phyloP scores from a whole-genome alignment of 2,797 vertebrate genomes.

The Trachurus trachurus region DNA sequence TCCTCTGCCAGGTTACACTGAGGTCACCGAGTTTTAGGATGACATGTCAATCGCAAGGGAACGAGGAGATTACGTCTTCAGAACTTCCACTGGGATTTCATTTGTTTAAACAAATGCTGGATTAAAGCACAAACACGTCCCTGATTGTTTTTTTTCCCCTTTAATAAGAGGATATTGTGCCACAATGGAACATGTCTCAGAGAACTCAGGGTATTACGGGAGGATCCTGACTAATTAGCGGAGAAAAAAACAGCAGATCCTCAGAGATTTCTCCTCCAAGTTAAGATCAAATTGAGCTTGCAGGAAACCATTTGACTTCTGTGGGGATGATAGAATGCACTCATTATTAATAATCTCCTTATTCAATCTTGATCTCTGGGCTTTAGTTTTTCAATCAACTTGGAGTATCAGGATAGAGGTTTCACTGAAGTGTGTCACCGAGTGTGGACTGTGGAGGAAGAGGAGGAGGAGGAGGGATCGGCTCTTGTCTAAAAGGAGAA shows the following conservation, averaged over 20 bases:
- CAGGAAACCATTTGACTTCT: slow-evolving; percentile 76
- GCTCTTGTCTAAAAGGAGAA: slow-evolving; percentile 35
- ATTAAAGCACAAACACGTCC: slow-evolving; percentile 78
- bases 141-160: slow-evolving; percentile 45
- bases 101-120: slow-evolving; percentile 81
- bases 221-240: slow-evolving; percentile 82
- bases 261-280: slow-evolving; percentile 76
- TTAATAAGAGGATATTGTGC: slow-evolving; percentile 76
- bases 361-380: slow-evolving; percentile 84
- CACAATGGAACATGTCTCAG: slow-evolving; percentile 74
- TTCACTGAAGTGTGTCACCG: slow-evolving; percentile 67
- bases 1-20: slow-evolving; percentile 43
- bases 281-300: slow-evolving; percentile 74
- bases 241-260: slow-evolving; percentile 68
- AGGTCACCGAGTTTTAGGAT: slow-evolving; percentile 70
- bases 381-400: slow-evolving; percentile 86
- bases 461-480: slow-evolving; percentile 24
- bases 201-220: slow-evolving; percentile 74
- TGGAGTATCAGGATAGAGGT: slow-evolving; percentile 75
- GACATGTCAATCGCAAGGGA: slow-evolving; percentile 70
- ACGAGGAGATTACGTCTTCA: slow-evolving; percentile 68
- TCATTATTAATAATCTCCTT: slow-evolving; percentile 85
- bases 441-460: slow-evolving; percentile 7
- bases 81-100: slow-evolving; percentile 74
- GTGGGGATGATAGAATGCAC: slow-evolving; percentile 75